Conservation (phyloP, 2,888 invertebrate species). For the Calephelis perditalis region DNA sequence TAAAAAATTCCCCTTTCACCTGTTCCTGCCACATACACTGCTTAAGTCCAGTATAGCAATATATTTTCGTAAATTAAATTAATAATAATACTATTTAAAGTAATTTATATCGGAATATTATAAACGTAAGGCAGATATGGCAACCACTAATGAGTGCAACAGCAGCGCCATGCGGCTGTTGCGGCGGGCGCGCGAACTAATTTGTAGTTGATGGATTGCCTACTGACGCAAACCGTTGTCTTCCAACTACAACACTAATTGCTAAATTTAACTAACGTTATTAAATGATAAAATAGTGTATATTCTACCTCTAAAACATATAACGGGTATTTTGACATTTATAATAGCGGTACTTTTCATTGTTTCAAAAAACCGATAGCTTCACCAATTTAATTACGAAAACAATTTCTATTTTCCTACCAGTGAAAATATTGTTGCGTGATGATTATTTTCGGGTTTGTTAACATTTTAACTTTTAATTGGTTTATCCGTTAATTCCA, state of each 20-base stretch:
- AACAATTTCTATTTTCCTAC: no score
- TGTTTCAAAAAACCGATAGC: neutral
- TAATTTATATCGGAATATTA: conserved; percentile 41
- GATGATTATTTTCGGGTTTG: no score
- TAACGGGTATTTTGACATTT: neutral
- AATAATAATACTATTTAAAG: conserved; percentile 2
- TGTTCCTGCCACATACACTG: no score
- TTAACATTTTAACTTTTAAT: no score
- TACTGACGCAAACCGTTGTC: conserved; percentile 26
- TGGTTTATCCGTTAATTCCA: no score
- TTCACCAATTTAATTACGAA: no score
- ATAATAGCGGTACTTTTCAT: neutral
- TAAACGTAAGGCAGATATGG: conserved; percentile 37
- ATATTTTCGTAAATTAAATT: conserved; percentile 11
- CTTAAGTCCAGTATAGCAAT: no score
- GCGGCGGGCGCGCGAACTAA: conserved; percentile 65
- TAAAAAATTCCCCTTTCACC: no score
- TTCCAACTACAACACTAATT: conserved; percentile 25
- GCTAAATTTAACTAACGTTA: conserved; percentile 19
- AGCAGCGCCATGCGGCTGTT: conserved; percentile 58
- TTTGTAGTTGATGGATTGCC: conserved; percentile 67
- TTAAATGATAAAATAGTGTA: neutral
- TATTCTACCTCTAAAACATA: neutral
- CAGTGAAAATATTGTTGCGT: no score
- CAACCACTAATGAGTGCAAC: conserved; percentile 71